These are phyloP conservation scores for Polyommatus icarus DNA, from an alignment of 2,888 invertebrate genomes.

Conservation along the genomic window DNA sequence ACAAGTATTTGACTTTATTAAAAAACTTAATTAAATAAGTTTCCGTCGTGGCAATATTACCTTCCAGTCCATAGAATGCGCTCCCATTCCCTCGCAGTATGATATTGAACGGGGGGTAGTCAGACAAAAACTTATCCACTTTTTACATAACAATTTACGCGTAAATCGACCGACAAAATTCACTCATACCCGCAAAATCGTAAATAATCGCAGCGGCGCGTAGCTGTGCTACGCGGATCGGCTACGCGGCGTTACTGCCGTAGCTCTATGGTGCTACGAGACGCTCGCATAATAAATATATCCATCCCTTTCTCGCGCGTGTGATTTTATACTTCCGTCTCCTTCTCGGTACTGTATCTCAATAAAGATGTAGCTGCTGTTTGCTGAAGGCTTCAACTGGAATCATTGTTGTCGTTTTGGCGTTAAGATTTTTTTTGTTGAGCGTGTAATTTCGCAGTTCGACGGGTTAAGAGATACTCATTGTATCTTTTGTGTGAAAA, in stretches of 20 bases:
- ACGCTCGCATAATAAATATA: conserved; percentile 43
- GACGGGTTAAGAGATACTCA: conserved; percentile 34
- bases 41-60: conserved; percentile 43
- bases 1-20: not conserved
- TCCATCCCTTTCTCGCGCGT: conserved; percentile 44
- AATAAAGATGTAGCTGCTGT: conserved; percentile 55
- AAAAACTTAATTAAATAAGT: not conserved
- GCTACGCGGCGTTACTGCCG: conserved; percentile 64
- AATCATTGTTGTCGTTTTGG: conserved; percentile 68
- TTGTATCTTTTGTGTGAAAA: conserved; percentile 13
- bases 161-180: conserved; percentile 49
- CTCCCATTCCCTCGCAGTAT: conserved; percentile 74
- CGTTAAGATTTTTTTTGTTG: conserved; percentile 47
- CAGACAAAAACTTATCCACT: conserved; percentile 74
- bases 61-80: conserved; percentile 68
- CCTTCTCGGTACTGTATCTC: conserved; percentile 55
- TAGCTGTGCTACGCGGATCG: conserved; percentile 62
- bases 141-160: conserved; percentile 70
- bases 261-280: conserved; percentile 56
- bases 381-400: conserved; percentile 64
- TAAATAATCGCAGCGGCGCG: conserved; percentile 42
- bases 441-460: conserved; percentile 41
- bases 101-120: conserved; percentile 75
- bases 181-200: conserved; percentile 50
- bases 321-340: conserved; percentile 46